Base-by-base conservation (phyloP, 1,140 invertebrate genomes). In the Drosophila asahinai region DNA sequence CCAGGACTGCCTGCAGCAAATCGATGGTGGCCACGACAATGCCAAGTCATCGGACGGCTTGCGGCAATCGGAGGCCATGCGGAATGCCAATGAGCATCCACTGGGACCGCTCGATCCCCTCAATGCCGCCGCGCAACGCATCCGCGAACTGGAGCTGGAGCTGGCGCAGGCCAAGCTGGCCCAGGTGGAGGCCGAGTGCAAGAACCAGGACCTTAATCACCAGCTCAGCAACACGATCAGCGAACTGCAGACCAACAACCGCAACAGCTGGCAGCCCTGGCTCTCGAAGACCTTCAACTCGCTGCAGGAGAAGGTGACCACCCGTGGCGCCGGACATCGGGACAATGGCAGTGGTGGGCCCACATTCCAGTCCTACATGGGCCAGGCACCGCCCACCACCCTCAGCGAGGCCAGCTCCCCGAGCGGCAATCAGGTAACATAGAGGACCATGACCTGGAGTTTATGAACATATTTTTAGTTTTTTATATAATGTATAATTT, bases 151-250 rank as follows among this genome's bases (percentile, higher is more conserved):
- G 25, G 99, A 99, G 93, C 94, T 99, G 54, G 98, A 99, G 92
- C 93, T 99, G 63, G 99, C 98, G 5, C 97, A 98, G 92, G 98
- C 98, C 0, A 99, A 99, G 93, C 94, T 99, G 73, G 98, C 98
- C 0, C 96, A 99, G 61, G 99, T 99, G 4, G 98, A 99, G 94
- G 97, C 98, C 0, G 97, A 99, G 93, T 99, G 99, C 94, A 96
- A 96, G 83, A 99, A 98, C 94, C 98, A 99, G 96, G 98, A 99
- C 93, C 93, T 99, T 42, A 98, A 96, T n/a, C 98, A 99, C 94
- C 97, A 98, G 91, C 94, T 99, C 49, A 96, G 96, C 84, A 95
- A 97, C 1, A 96, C 97, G 0, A 93, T 97, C 33, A 95, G 96
- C 36, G 98, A 99, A 93, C 95, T 96, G 92, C 95, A 94, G 65